Base-by-base conservation (phyloP, 2,797 vertebrate genomes). In the Oceanodroma leucorhoa region DNA sequence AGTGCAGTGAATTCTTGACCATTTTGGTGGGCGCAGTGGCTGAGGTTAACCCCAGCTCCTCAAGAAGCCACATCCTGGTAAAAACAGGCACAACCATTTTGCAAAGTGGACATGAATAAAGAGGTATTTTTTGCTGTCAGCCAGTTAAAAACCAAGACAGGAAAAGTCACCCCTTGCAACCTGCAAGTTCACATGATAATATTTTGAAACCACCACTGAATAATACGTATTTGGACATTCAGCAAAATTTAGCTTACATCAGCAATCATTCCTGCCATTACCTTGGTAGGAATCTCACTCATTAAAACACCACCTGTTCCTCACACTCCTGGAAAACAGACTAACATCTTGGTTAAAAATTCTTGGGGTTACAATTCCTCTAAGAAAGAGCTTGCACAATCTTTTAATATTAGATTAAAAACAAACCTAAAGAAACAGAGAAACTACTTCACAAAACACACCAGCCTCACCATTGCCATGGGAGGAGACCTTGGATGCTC, bases 11-110 rank as follows among this genome's bases (percentile, higher is more conserved):
- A 64, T 53, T 82, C 22, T 76, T 73, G 34, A 57, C 16, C 17
- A 6, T 73, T 67, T 55, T 0, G 0, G 21, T 32, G 18, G 13
- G 16, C 3, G 1, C 17, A 40, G 5, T 0, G 0, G 2, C 29
- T 21, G 38, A 66, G 11, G 7, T 55, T 51, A 62, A 71, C 3
- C 53, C 23, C 83, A 38, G 14, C 9, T 87, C 34, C 48, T 34
- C 29, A 34, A 34, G 36, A 45, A 66, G 15, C 4, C 26, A 20
- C 10, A 38, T 60, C 48, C 27, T 23, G 23, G 30, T 13, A 61
- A 80, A 73, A 67, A 30, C 2, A 11, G 14, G 10, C 14, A 51
- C 66, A 83, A 34, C 6, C 8, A 19, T 14, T 65, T 38, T 18
- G 16, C 17, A 30, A 73, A 38, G 36, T 24, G 20, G 3, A 66